Conservation (phyloP, 2,113 vertebrate species). For the Ammodytes dubius region DNA sequence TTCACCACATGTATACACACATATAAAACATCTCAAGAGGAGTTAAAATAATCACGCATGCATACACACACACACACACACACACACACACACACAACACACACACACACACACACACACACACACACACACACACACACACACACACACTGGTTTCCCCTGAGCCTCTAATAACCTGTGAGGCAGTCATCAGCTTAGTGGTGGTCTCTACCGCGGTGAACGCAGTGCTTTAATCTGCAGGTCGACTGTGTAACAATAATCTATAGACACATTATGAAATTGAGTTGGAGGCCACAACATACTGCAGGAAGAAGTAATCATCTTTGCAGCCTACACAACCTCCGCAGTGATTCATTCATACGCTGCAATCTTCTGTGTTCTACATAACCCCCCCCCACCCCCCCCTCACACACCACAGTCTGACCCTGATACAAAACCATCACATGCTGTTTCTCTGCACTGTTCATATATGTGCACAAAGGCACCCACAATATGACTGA, state of each 20-base stretch:
- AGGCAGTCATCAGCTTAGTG: conserved; percentile 44
- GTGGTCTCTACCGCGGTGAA: conserved; percentile 9
- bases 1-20: too few relatives aligned
- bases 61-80: conserved; percentile 10
- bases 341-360: conserved; percentile 14
- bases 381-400: background rate
- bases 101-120: background rate
- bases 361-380: conserved; percentile 4
- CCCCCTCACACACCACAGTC: background rate
- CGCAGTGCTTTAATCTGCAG: conserved; percentile 57
- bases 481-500: background rate
- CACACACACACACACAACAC: conserved; percentile 8
- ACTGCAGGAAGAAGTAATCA: conserved; percentile 36
- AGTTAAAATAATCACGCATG: background rate
- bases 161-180: conserved; percentile 31
- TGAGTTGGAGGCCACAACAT: conserved; percentile 17
- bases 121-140: conserved; percentile 12
- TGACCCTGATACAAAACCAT: background rate
- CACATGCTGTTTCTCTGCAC: background rate
- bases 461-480: background rate
- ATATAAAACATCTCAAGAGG: too few relatives aligned
- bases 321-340: conserved; percentile 21
- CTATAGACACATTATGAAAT: conserved; percentile 65
- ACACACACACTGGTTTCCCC: background rate
- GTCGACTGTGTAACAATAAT: conserved; percentile 45